phyloP scores from a whole-genome alignment of 2,797 vertebrate species.

The Phalloptychus januarius region DNA sequence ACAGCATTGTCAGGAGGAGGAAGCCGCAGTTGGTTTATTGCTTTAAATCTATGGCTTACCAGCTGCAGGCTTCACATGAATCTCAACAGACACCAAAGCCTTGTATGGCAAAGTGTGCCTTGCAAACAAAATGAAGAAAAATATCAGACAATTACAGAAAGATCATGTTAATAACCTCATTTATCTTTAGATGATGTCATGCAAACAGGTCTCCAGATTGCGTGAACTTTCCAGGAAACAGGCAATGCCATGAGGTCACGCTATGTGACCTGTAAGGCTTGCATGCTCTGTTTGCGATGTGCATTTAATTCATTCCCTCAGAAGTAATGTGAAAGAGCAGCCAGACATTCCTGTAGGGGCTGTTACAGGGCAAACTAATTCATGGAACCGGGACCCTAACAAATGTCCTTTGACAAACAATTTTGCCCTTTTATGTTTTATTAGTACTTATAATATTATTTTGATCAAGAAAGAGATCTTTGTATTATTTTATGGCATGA shows the following conservation, averaged over 20 bases:
- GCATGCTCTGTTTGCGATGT: slow-evolving; percentile 56
- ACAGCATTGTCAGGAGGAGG: slow-evolving; percentile 5
- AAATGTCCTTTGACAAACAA: slow-evolving; percentile 52
- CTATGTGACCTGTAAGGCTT: slow-evolving; percentile 38
- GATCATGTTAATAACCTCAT: background rate
- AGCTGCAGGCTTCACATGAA: slow-evolving; percentile 3
- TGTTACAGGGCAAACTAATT: slow-evolving; percentile 46
- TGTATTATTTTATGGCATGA: background rate
- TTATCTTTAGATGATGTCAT: background rate
- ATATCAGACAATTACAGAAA: background rate
- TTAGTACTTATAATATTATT: background rate
- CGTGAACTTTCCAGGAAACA: background rate
- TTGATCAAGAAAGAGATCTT: background rate
- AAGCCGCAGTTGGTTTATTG: slow-evolving; percentile 17
- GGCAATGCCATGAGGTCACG: slow-evolving; percentile 31
- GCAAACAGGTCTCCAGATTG: slow-evolving; percentile 1
- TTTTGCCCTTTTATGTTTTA: slow-evolving; percentile 27
- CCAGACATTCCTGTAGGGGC: slow-evolving; percentile 63
- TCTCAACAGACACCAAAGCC: slow-evolving; percentile 2
- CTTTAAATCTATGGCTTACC: slow-evolving; percentile 1
- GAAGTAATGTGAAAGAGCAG: slow-evolving; percentile 67
- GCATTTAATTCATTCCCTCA: slow-evolving; percentile 59
- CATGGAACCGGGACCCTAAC: slow-evolving; percentile 37
- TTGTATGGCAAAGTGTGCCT: background rate
- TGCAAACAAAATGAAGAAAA: background rate